phyloP scores from a whole-genome alignment of 2,888 invertebrate species.

The Neria commutata region DNA sequence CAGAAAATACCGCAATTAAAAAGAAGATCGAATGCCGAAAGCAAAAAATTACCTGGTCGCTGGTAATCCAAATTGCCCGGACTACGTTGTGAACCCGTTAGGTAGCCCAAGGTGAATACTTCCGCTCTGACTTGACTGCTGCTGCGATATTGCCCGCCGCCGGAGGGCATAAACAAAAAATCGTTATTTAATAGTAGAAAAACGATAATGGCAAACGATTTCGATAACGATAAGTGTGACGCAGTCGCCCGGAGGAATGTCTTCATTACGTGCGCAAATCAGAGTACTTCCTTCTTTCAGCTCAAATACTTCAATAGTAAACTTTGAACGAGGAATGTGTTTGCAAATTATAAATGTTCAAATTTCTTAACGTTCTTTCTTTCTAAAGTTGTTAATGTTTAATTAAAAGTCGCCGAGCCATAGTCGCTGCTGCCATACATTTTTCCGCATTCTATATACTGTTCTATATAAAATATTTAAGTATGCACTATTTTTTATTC shows the following conservation, averaged over 20 bases:
- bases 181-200: conserved; percentile 16
- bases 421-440: too few species aligned
- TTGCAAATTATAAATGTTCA: too few species aligned
- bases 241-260: conserved; percentile 28
- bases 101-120: conserved; percentile 79
- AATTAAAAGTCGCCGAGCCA: too few species aligned
- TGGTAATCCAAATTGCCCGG: conserved; percentile 81
- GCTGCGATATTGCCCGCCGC: conserved; percentile 20
- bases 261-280: conserved; percentile 37
- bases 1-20: not conserved
- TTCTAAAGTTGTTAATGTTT: too few species aligned
- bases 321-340: too few species aligned
- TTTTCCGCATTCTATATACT: too few species aligned
- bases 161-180: conserved; percentile 22
- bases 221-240: conserved; percentile 26
- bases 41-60: conserved; percentile 67
- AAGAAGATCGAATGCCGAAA: not conserved
- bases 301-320: too few species aligned
- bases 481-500: too few species aligned
- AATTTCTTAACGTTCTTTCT: too few species aligned
- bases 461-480: too few species aligned
- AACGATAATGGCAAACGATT: conserved; percentile 18
- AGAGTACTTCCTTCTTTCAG: conserved; percentile 1
- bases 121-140: conserved; percentile 60
- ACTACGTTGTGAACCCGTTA: conserved; percentile 82